Evolutionary conservation across 2,888 invertebrate genomes (phyloP), one percentile per base, ranked within the genome.

Genomic region (Syrista parreyssii): DNA sequence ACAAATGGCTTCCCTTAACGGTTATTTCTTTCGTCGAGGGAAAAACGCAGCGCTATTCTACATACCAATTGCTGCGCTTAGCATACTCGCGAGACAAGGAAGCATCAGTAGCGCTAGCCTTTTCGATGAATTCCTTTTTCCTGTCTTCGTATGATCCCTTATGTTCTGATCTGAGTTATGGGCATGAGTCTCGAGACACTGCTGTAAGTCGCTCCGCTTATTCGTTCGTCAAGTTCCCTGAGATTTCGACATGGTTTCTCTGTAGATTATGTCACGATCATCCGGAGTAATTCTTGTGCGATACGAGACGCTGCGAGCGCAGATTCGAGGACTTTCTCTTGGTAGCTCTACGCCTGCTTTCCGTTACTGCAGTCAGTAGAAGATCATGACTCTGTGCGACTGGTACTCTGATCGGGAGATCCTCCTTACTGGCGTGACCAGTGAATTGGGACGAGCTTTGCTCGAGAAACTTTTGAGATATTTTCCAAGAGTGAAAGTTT

Each of bases 391-490:
- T 83, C 85, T 89, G 35, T 32, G 81, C 80, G 88, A 90, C 73
- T 90, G 90, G 89, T 90, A 86, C 86, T 82, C 78, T 35, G 82
- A 85, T 6, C 87, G 88, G 55, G 86, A 87, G 81, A 80, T 90
- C n/a, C 86, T 90, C 76, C 77, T 90, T 23, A 89, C 86, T 3
- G 90, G 90, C 76, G 88, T 85, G 31, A 90, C 88, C 71, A 88
- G 89, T 81, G 86, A 89, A 76, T 78, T 90, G 40, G 90, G 90
- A 34, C 83, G 85, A 6, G 82, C 79, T 15, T 75, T 90, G 31
- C 82, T 90, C 31, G 89, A 90, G 77, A 90, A 89, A 80, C 76
- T 90, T n/a, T 81, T 90, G 1, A 83, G 90, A n/a, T 80, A 81
- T 11, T 86, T 87, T 68, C 87, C 88, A 0, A 68, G 80, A 12